Percentiles rank a stretch among this genome's conserved stretches.
Evolutionary conservation across 2,113 vertebrate species (phyloP).

Genomic region (Sciurus niger): DNA sequence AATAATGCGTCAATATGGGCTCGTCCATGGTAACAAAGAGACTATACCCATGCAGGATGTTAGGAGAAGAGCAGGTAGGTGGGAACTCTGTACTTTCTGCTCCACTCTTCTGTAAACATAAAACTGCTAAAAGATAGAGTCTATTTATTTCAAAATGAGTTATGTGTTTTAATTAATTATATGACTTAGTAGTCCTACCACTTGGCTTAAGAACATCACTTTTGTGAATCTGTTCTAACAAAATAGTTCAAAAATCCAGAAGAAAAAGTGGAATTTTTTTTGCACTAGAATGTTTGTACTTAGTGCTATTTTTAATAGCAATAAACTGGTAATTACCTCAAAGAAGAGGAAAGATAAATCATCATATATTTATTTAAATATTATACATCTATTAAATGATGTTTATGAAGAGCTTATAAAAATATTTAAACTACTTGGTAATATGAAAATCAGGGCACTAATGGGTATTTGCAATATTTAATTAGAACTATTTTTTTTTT

Average conservation of each 20-base stretch:
- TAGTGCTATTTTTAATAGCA: slow-evolving; percentile 29
- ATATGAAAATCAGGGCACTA: slow-evolving; percentile 27
- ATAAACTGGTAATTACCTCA: slow-evolving; percentile 23
- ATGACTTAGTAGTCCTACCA: not conserved
- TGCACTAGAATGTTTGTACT: not conserved
- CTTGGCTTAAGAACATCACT: slow-evolving; percentile 49
- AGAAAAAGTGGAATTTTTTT: not conserved
- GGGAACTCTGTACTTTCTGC: not conserved
- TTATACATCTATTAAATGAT: slow-evolving; percentile 28
- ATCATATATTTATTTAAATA: slow-evolving; percentile 61
- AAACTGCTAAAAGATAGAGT: slow-evolving; percentile 18
- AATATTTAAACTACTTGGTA: slow-evolving; percentile 63
- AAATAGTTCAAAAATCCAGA: not conserved
- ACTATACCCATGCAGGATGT: not conserved
- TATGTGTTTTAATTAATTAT: not conserved
- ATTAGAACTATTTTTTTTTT: slow-evolving; percentile 50
- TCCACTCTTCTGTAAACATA: not conserved
- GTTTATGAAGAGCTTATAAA: slow-evolving; percentile 54
- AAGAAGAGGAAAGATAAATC: slow-evolving; percentile 6
- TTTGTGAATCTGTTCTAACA: not conserved
- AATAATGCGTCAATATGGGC: not conserved
- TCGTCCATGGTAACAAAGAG: not conserved
- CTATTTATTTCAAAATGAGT: not conserved
- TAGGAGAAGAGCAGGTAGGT: not conserved
- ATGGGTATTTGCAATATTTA: slow-evolving; percentile 55